Base-by-base conservation (phyloP, 2,888 invertebrate genomes). In the Luperina nickerlii region DNA sequence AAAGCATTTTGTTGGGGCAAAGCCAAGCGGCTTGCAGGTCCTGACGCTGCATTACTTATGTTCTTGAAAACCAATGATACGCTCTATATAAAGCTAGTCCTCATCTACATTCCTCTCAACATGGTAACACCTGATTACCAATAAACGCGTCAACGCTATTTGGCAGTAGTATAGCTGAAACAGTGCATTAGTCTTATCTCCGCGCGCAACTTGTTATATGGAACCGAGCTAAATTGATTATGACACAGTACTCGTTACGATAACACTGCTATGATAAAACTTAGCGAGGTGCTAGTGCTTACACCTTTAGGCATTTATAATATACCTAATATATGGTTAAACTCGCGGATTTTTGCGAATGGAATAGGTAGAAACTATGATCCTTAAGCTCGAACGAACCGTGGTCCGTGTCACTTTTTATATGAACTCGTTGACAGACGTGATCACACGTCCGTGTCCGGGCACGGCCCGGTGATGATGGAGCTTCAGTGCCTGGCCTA, bases 191-290 rank as follows among this genome's bases (percentile, higher is more conserved):
- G n/a, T 60, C 84, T 84, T 84, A 84, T 84, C 84, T 62, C 27
- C 45, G 11, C 42, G 5, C 38, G n/a, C 69, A 66, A 80, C 80
- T 78, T 79, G 66, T 84, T 76, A 70, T 70, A 45, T 51, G 20
- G 70, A 38, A 81, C 72, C 81, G 84, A 42, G 70, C 27, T 67
- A 51, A 84, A 85, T 79, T 82, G 85, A 85, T 85, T 85, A 79
- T 51, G 81, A 75, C 67, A 76, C 79, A 69, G 75, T 51, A 38
- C 66, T 82, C 67, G 67, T 68, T 54, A 70, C 84, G 81, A 84
- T 84, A 84, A 78, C 65, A 38, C 13, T 20, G 51, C 48, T 45
- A 15, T 68, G 74, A 72, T 83, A 83, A 78, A 72, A 80, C 24
- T 74, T 68, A 11, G 4, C 42, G 45, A 68, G 51, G 57, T 75